These are phyloP conservation scores for Streblospio benedicti DNA, from an alignment of 1,140 invertebrate species.

Conservation along the genomic window DNA sequence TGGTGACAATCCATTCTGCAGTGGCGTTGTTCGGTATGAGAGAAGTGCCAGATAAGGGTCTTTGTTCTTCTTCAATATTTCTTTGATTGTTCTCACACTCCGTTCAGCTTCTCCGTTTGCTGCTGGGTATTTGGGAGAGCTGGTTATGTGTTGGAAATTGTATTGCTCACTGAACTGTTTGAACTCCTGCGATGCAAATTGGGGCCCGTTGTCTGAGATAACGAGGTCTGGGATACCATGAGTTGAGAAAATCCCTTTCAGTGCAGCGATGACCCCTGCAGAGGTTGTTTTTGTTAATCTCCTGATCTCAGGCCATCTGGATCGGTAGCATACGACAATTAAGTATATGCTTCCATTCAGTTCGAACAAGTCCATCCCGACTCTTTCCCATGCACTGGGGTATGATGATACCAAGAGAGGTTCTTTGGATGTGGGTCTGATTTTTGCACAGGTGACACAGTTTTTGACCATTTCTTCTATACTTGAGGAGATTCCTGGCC, in stretches of 20 bases:
- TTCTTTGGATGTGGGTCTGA: not conserved
- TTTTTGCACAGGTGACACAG: not conserved
- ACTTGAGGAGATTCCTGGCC: not conserved
- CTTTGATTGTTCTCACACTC: conserved; percentile 11
- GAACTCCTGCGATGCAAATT: conserved; percentile 39
- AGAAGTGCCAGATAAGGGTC: conserved; percentile 18
- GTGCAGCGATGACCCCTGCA: not conserved
- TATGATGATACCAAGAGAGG: too few relatives aligned
- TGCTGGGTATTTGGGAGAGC: conserved; percentile 25
- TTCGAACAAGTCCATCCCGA: conserved; percentile 8
- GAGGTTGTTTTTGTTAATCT: not conserved
- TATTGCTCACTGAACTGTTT: conserved; percentile 37
- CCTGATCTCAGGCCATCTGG: conserved; percentile 2
- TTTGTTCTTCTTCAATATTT: conserved; percentile 10
- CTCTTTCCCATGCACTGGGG: conserved; percentile 7
- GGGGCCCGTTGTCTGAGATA: conserved; percentile 36
- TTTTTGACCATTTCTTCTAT: not conserved
- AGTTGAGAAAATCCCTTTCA: conserved; percentile 5
- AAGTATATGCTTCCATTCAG: not conserved
- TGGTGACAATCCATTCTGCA: conserved; percentile 14
- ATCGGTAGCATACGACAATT: conserved; percentile 6
- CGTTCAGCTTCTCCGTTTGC: conserved; percentile 15
- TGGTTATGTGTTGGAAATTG: conserved; percentile 33
- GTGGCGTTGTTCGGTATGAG: conserved; percentile 13
- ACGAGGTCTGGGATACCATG: conserved; percentile 16